These are phyloP conservation scores for Ectropis crepuscularia DNA, from an alignment of 2,888 invertebrate species.

Conservation along the genomic window DNA sequence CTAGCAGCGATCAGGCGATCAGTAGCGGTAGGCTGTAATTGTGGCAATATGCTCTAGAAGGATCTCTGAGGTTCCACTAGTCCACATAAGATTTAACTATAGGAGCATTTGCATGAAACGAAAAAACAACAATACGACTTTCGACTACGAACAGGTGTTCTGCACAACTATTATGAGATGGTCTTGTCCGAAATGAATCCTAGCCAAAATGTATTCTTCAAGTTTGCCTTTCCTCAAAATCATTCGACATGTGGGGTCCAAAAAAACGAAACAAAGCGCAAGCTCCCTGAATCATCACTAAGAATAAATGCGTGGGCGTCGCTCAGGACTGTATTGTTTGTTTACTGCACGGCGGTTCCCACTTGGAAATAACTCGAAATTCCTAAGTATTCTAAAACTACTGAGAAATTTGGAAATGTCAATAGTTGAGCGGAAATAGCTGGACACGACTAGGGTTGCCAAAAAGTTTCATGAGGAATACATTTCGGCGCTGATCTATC, in stretches of 20 bases:
- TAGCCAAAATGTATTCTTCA: neutral
- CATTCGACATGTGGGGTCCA: conserved; percentile 27
- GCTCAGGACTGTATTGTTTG: conserved; percentile 18
- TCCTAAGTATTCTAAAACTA: conserved; percentile 18
- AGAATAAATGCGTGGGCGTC: conserved; percentile 29
- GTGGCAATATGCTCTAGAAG: too few relatives aligned
- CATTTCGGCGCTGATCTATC: too few relatives aligned
- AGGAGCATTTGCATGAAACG: too few relatives aligned
- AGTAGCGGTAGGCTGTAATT: too few relatives aligned
- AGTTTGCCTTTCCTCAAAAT: neutral
- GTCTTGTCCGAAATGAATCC: too few relatives aligned
- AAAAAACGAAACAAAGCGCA: conserved; percentile 26
- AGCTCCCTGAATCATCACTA: conserved; percentile 17
- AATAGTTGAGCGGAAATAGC: conserved; percentile 29
- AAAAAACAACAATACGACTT: too few relatives aligned
- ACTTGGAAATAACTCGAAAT: conserved; percentile 24
- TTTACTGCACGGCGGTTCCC: conserved; percentile 20
- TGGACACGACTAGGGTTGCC: neutral
- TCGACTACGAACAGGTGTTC: too few relatives aligned
- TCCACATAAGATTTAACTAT: too few relatives aligned
- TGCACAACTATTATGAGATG: too few relatives aligned
- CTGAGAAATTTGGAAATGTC: conserved; percentile 19
- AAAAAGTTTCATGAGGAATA: too few relatives aligned
- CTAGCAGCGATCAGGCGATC: too few relatives aligned
- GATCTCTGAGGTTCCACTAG: too few relatives aligned